Evolutionary conservation across 2,888 invertebrate genomes (phyloP).

Genomic region (Adineta ricciae): DNA sequence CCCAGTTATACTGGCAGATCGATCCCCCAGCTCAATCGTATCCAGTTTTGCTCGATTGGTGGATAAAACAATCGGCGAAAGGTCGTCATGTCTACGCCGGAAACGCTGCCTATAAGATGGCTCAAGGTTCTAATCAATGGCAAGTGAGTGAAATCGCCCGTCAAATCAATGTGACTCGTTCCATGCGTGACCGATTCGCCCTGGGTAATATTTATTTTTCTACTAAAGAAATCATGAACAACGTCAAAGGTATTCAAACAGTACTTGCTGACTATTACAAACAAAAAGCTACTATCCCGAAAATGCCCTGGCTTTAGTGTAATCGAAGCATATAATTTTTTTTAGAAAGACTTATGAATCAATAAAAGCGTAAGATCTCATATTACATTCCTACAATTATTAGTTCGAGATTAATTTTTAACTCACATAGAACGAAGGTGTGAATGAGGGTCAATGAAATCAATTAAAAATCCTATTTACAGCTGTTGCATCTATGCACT

Average conservation of each 20-base stretch:
- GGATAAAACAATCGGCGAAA: conserved; percentile 40
- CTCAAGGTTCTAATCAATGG: conserved; percentile 38
- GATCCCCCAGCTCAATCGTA: conserved; percentile 43
- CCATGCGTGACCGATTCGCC: background rate
- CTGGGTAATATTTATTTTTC: conserved; percentile 27
- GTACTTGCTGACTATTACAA: background rate
- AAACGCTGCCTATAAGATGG: conserved; percentile 38
- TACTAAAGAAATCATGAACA: conserved; percentile 25
- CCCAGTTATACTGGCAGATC: conserved; percentile 45
- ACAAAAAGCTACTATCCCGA: background rate
- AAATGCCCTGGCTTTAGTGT: background rate
- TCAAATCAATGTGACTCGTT: conserved; percentile 38
- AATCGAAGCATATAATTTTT: background rate
- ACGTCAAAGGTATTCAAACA: conserved; percentile 27
- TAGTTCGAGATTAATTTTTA: too few species aligned
- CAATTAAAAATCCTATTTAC: too few species aligned
- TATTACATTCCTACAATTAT: too few species aligned
- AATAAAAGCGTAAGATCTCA: too few species aligned
- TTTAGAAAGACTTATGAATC: too few species aligned
- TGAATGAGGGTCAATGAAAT: too few species aligned
- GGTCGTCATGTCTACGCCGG: conserved; percentile 41
- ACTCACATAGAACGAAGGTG: too few species aligned
- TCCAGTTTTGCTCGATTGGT: conserved; percentile 43
- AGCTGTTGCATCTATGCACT: too few species aligned
- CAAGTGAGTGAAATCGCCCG: conserved; percentile 38